Evolutionary conservation across 64 coral and sea anemone genomes (phyloP).

Genomic region (Pocillopora damicornis): DNA sequence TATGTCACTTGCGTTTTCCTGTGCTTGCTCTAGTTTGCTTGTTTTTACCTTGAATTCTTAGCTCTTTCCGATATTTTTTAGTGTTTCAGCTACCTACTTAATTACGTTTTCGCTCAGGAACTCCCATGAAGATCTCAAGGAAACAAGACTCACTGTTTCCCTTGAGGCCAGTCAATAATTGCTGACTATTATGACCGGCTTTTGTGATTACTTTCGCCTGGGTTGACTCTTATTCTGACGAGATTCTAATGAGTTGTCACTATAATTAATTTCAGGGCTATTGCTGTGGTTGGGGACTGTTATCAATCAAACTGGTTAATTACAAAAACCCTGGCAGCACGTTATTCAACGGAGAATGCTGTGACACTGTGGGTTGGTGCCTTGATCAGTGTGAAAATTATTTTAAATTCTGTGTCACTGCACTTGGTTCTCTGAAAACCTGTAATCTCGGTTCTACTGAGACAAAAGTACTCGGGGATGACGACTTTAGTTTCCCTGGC

Average conservation of each 20-base stretch:
- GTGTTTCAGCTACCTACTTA: too few relatives aligned
- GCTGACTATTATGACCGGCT: too few relatives aligned
- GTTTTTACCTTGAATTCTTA: too few relatives aligned
- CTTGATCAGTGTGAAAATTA: conserved; percentile 37
- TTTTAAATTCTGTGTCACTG: conserved; percentile 52
- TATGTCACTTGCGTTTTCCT: too few relatives aligned
- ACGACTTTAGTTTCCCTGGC: conserved; percentile 44
- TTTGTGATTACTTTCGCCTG: too few relatives aligned
- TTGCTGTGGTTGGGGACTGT: conserved; percentile 10
- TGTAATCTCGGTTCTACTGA: conserved; percentile 31
- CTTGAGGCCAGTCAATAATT: too few relatives aligned
- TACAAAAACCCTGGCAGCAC: conserved; percentile 15
- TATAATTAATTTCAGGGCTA: background rate
- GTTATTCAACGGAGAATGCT: conserved; percentile 55
- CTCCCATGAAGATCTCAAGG: too few relatives aligned
- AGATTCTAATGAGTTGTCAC: background rate
- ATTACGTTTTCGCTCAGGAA: too few relatives aligned
- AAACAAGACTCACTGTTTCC: too few relatives aligned
- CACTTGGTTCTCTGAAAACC: background rate
- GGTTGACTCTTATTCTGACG: background rate
- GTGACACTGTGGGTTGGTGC: conserved; percentile 39
- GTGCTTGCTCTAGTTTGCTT: too few relatives aligned
- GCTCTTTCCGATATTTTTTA: too few relatives aligned
- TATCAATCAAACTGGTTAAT: conserved; percentile 34
- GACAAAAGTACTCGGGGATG: conserved; percentile 43